Evolutionary conservation across 2,888 invertebrate species (phyloP).

Genomic region (Coenonympha glycerion): DNA sequence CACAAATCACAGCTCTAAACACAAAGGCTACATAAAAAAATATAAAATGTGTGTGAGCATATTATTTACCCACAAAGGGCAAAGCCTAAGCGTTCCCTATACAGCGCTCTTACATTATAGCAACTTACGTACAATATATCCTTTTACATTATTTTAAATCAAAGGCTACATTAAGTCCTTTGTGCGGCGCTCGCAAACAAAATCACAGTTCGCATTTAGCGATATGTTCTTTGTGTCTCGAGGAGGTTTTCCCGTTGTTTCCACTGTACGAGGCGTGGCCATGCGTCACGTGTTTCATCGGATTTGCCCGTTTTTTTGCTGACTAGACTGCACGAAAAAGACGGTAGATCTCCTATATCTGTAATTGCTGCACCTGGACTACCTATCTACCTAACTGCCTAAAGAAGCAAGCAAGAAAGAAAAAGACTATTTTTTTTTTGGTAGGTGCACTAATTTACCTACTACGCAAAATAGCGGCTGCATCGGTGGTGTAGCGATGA

Average conservation of each 20-base stretch:
- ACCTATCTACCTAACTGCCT: too few species aligned
- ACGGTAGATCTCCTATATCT: too few species aligned
- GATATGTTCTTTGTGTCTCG: constrained; percentile 58
- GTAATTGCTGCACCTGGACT: too few species aligned
- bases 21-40: background rate
- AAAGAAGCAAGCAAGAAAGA: too few species aligned
- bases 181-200: constrained; percentile 31
- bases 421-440: too few species aligned
- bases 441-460: too few species aligned
- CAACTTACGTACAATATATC: constrained; percentile 1
- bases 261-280: constrained; percentile 32
- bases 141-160: constrained; percentile 22
- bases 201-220: constrained; percentile 62
- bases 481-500: too few species aligned
- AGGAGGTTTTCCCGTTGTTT: constrained; percentile 64
- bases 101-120: too few species aligned
- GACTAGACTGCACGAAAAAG: too few species aligned
- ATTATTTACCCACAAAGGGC: background rate
- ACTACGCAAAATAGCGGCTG: too few species aligned
- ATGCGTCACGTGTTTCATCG: background rate
- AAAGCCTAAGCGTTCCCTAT: background rate
- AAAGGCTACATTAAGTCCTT: constrained; percentile 31
- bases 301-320: background rate
- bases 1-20: too few species aligned
- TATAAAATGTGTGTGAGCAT: background rate